A percentile compares a stretch with the other conserved stretches of the same genome.
Conservation (phyloP, 2,113 vertebrate species). For the Recurvirostra avosetta region DNA sequence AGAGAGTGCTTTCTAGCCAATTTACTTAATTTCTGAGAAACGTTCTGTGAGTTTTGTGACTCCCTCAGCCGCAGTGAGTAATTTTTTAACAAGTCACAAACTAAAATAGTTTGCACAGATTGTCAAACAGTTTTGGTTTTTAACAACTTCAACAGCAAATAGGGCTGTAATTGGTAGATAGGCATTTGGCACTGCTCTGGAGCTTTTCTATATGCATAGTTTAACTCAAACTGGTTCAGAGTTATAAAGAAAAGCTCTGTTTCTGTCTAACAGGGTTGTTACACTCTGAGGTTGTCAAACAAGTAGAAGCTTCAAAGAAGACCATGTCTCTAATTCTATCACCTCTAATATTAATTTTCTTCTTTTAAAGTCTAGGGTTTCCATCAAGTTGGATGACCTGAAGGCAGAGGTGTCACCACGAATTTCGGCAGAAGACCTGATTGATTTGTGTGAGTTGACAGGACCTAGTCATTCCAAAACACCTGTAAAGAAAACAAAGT, state of each 20-base stretch:
- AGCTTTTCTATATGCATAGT: not conserved
- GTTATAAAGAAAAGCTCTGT: not conserved
- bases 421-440: slow-evolving; percentile 95
- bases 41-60: not conserved
- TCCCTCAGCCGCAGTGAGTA: not conserved
- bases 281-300: not conserved
- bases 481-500: slow-evolving; percentile 84
- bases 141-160: not conserved
- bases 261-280: not conserved
- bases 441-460: slow-evolving; percentile 91
- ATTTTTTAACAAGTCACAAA: not conserved
- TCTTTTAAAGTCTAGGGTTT: slow-evolving; percentile 86
- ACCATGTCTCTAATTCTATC: not conserved
- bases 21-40: not conserved
- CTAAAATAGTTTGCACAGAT: not conserved
- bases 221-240: not conserved
- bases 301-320: not conserved
- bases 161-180: not conserved
- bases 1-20: not conserved
- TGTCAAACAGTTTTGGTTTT: not conserved
- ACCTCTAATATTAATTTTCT: not conserved
- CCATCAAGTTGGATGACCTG: slow-evolving; percentile 87
- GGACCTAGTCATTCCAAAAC: slow-evolving; percentile 79
- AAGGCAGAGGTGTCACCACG: slow-evolving; percentile 94
- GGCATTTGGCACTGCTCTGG: not conserved